Conservation (phyloP, 2,888 invertebrate genomes). For the Mythimna pallens region DNA sequence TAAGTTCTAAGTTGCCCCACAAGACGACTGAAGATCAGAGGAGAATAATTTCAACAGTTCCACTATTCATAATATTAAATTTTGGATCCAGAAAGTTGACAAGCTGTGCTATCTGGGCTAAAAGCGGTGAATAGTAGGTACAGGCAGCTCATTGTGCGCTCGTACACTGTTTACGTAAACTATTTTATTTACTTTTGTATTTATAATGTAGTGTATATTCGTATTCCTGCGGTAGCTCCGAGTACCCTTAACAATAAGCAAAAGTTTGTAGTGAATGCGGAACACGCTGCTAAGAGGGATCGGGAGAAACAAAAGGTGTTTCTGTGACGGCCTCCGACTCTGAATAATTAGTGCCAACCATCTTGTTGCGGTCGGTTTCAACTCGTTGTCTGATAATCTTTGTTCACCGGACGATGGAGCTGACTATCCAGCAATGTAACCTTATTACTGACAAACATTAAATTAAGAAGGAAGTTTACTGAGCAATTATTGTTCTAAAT, state of each 20-base stretch:
- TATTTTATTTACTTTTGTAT: slow-evolving; percentile 37
- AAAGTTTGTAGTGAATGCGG: slow-evolving; percentile 64
- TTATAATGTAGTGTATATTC: slow-evolving; percentile 51
- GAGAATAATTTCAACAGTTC: slow-evolving; percentile 51
- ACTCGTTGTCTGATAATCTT: slow-evolving; percentile 63
- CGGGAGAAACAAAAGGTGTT: slow-evolving; percentile 70
- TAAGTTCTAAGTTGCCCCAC: neutral
- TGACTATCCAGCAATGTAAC: slow-evolving; percentile 53
- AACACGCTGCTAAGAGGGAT: slow-evolving; percentile 68
- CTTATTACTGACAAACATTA: slow-evolving; percentile 36
- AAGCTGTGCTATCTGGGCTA: slow-evolving; percentile 47
- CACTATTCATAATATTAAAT: slow-evolving; percentile 59
- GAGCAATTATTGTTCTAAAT: neutral
- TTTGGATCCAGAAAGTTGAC: slow-evolving; percentile 53
- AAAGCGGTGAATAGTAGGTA: slow-evolving; percentile 20
- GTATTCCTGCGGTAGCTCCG: slow-evolving; percentile 46
- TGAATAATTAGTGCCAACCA: slow-evolving; percentile 74
- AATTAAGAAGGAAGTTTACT: slow-evolving; percentile 17
- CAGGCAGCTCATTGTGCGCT: slow-evolving; percentile 36
- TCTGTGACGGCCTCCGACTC: slow-evolving; percentile 67
- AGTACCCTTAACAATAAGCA: slow-evolving; percentile 57
- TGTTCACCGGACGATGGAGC: slow-evolving; percentile 30
- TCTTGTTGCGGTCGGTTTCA: slow-evolving; percentile 59
- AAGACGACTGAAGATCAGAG: slow-evolving; percentile 38
- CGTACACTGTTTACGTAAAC: slow-evolving; percentile 18